Evolutionary conservation across 2,888 invertebrate genomes (phyloP), one percentile per base, ranked within the genome.

Genomic region (Ectropis crepuscularia): DNA sequence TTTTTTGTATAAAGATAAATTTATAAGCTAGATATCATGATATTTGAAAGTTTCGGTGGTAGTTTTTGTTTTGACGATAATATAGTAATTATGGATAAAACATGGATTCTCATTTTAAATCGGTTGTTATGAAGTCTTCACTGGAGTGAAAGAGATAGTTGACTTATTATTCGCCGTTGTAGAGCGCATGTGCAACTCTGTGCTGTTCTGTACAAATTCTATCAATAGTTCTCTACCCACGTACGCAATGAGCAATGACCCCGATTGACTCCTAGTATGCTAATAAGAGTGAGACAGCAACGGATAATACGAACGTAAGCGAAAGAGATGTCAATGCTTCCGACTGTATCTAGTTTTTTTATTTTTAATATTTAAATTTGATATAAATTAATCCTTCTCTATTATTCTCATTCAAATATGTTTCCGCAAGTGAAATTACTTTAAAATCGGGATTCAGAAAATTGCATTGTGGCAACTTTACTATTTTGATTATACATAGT

Each of bases 81-180:
- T 11, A 5, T 16, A 37, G 11, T 7, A 38, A 38, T 7, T 49
- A 4, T 49, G 5, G 8, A 37, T 6, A 42, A 6, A 41, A 28
- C 6, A 6, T 41, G 6, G 6, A 42, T 51, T 51, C 6, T 2
- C n/a, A 43, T 57, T 64, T 42, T 37, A 37, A 60, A 48, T 47
- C 43, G 38, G 43, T 63, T 48, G 11, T 45, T 65, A 62, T 46
- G 57, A 53, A 45, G 55, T 51, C 49, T 10, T 6, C 9, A 57
- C 55, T 12, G 51, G 69, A 57, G 69, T 42, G 66, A 63, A 63
- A 67, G 71, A 70, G 72, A 70, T 38, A 57, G 69, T 5, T 36
- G 47, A 57, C 12, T 45, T 45, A 16, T 5, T n/a, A n/a, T 42
- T 70, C 68, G 70, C 68, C 62, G 61, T 57, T 51, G 55, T 12